These are phyloP conservation scores for Nasalis larvatus DNA, from an alignment of 2,113 vertebrate genomes.

Conservation along the genomic window DNA sequence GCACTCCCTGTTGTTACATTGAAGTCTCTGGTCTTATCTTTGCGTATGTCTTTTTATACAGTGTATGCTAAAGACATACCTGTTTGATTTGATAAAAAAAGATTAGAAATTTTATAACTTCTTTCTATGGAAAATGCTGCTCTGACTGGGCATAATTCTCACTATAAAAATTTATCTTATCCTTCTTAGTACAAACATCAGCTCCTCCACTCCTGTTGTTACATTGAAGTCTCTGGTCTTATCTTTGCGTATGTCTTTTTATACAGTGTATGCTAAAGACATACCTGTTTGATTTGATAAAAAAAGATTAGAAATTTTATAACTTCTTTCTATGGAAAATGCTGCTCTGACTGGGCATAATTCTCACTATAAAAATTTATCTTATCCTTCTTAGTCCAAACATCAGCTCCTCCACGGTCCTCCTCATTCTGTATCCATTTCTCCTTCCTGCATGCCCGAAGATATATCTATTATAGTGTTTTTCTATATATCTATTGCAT, in stretches of 20 bases:
- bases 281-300: background rate
- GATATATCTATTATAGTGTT: background rate
- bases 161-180: background rate
- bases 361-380: background rate
- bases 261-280: background rate
- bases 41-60: background rate
- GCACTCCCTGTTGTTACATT: background rate
- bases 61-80: background rate
- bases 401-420: background rate
- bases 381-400: background rate
- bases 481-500: background rate
- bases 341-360: background rate
- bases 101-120: background rate
- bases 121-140: background rate
- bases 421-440: background rate
- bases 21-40: background rate
- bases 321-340: background rate
- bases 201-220: no score
- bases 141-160: background rate
- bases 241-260: background rate
- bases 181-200: background rate
- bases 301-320: background rate
- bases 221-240: background rate
- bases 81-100: background rate
- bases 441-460: background rate